These are phyloP conservation scores for Eubucco bourcierii DNA, from an alignment of 2,113 vertebrate species.

Conservation along the genomic window DNA sequence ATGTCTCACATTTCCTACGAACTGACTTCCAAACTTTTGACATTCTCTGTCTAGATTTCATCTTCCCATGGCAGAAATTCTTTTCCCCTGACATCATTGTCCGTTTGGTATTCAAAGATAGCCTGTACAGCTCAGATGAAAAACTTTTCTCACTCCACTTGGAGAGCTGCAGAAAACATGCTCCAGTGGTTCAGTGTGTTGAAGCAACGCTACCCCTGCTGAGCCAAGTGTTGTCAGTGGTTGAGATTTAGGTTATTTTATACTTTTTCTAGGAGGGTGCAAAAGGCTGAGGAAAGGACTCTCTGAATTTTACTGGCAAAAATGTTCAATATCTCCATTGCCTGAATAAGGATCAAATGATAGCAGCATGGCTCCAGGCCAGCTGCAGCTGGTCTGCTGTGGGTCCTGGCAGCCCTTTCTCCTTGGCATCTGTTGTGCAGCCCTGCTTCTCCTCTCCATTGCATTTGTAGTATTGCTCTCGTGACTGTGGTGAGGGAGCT, in stretches of 20 bases:
- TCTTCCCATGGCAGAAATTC: background rate
- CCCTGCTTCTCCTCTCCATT: background rate
- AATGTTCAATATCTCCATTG: background rate
- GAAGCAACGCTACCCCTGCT: background rate
- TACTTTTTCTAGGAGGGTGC: background rate
- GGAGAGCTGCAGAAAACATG: background rate
- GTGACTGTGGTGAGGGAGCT: background rate
- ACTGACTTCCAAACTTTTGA: background rate
- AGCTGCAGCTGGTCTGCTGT: background rate
- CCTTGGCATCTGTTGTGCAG: background rate
- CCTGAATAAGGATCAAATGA: background rate
- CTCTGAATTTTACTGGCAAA: background rate
- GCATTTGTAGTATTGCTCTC: background rate
- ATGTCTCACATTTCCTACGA: background rate
- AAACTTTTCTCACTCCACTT: background rate
- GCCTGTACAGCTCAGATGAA: background rate
- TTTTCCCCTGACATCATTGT: background rate
- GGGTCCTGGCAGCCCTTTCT: background rate
- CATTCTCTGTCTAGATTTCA: background rate
- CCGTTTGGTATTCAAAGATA: background rate
- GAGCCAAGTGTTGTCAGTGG: background rate
- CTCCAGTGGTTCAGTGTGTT: background rate
- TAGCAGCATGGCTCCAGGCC: background rate
- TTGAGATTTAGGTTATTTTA: background rate
- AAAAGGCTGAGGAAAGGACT: background rate